Evolutionary conservation across 2,113 vertebrate species (phyloP).

Genomic region (Aythya baeri): DNA sequence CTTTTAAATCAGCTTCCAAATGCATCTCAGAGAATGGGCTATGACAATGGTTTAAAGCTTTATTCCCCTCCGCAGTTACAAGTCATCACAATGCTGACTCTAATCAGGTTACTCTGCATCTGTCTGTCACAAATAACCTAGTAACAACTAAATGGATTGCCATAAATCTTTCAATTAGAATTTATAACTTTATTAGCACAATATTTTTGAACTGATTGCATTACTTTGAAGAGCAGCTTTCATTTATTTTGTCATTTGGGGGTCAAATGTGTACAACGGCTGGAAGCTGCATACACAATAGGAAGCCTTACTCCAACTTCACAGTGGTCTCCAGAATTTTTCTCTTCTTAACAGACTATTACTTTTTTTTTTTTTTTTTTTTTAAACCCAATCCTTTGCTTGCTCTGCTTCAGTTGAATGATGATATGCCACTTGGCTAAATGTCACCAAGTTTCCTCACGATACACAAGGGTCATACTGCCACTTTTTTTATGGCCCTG

Average conservation of each 20-base stretch:
- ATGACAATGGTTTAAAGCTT: conserved; percentile 75
- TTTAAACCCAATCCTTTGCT: neutral
- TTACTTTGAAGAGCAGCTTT: conserved; percentile 86
- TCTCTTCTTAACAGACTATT: neutral
- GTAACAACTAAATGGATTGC: conserved; percentile 83
- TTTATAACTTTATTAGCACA: conserved; percentile 89
- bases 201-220: conserved; percentile 87
- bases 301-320: conserved; percentile 21
- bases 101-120: conserved; percentile 85
- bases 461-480: neutral
- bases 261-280: conserved; percentile 79
- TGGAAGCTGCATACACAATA: conserved; percentile 66
- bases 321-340: neutral
- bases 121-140: conserved; percentile 89
- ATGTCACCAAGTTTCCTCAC: neutral
- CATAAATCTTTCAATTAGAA: conserved; percentile 92
- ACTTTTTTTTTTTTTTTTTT: neutral
- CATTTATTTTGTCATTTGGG: conserved; percentile 83
- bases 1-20: conserved; percentile 70
- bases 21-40: conserved; percentile 70
- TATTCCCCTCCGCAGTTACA: conserved; percentile 77
- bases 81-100: conserved; percentile 80
- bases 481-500: neutral
- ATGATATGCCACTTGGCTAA: neutral
- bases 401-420: neutral